These are phyloP conservation scores for Upupa epops DNA, from an alignment of 2,113 vertebrate genomes.

Conservation along the genomic window DNA sequence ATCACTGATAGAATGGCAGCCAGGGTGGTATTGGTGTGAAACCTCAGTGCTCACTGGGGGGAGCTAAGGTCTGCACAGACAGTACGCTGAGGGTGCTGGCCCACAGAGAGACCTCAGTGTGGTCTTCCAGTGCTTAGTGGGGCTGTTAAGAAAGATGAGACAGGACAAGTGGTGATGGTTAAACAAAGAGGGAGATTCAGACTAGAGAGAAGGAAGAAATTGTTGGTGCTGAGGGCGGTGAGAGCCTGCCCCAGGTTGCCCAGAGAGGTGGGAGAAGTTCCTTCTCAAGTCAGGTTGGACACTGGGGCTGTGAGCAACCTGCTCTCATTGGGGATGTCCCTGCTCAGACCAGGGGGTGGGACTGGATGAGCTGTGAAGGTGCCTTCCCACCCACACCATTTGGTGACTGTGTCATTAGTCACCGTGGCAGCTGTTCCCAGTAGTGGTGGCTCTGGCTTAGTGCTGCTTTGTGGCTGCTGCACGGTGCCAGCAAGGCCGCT, in stretches of 20 bases:
- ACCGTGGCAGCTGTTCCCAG: background rate
- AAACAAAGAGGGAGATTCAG: background rate
- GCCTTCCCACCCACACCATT: background rate
- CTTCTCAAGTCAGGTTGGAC: background rate
- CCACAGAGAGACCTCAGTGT: background rate
- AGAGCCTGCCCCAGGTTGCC: background rate
- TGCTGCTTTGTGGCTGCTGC: background rate
- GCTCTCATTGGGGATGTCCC: background rate
- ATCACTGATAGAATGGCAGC: background rate
- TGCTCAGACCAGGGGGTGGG: background rate
- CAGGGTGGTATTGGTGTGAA: background rate
- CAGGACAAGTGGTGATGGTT: background rate
- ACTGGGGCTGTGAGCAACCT: background rate
- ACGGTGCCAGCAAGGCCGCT: accelerated
- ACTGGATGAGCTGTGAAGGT: background rate
- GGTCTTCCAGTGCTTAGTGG: background rate
- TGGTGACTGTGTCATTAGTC: background rate
- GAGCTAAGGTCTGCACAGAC: background rate
- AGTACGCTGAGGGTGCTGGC: background rate
- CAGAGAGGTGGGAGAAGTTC: background rate
- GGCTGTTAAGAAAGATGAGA: background rate
- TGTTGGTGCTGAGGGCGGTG: background rate
- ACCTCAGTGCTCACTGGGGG: background rate
- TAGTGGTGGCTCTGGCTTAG: background rate
- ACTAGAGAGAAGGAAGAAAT: background rate